phyloP scores from a whole-genome alignment of 2,113 vertebrate genomes.

The Hippopotamus amphibius region DNA sequence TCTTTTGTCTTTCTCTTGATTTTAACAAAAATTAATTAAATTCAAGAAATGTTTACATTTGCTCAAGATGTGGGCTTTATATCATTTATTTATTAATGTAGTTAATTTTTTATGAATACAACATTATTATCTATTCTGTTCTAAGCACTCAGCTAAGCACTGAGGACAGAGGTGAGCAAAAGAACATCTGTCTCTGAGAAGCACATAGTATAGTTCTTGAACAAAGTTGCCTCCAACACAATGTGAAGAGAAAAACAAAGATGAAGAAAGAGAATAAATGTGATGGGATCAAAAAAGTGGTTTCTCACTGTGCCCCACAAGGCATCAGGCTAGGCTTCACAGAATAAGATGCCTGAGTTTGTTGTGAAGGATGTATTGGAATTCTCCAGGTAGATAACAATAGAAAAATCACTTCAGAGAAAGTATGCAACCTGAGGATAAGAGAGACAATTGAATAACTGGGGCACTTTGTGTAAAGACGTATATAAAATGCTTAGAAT shows the following conservation, averaged over 20 bases:
- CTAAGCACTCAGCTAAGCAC: not conserved
- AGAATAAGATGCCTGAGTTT: not conserved
- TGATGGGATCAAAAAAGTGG: not conserved
- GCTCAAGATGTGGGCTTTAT: not conserved
- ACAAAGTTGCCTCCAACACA: not conserved
- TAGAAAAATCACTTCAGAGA: not conserved
- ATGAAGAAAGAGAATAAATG: not conserved
- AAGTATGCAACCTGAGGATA: not conserved
- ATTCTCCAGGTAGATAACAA: not conserved
- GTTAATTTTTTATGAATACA: not conserved
- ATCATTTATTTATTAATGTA: not conserved
- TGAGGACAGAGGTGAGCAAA: not conserved
- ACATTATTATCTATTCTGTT: not conserved
- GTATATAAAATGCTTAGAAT: not conserved
- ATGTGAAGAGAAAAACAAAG: not conserved
- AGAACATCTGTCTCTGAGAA: not conserved
- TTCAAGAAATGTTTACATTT: not conserved
- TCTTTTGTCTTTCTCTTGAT: not conserved
- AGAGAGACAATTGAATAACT: not conserved
- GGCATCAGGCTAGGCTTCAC: not conserved
- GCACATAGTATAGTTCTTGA: not conserved
- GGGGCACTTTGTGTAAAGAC: not conserved
- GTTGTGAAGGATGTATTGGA: not conserved
- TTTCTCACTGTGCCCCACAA: not conserved
- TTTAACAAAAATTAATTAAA: not conserved